A percentile compares a stretch with the other conserved stretches of the same genome.
Evolutionary conservation across 1,140 invertebrate species (phyloP).

Genomic region (Scaptodrosophila lebanonensis): DNA sequence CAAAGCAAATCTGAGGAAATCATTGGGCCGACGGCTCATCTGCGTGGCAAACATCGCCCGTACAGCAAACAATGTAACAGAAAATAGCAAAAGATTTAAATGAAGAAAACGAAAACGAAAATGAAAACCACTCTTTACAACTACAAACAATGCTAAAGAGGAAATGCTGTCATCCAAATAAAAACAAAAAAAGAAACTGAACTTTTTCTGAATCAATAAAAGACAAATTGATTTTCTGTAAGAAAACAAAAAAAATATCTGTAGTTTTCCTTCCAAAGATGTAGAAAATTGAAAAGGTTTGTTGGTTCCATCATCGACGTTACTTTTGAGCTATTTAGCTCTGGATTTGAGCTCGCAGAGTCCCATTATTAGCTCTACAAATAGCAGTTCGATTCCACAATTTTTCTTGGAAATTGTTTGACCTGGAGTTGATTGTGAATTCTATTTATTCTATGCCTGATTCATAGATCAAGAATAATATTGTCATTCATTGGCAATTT

Average conservation of each 20-base stretch:
- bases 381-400: no score
- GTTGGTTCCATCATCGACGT: no score
- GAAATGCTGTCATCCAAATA: conserved; percentile 70
- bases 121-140: conserved; percentile 50
- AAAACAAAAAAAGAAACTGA: conserved; percentile 63
- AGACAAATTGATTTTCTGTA: conserved; percentile 76
- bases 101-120: conserved; percentile 30
- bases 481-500: no score
- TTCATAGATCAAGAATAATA: no score
- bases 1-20: conserved; percentile 9
- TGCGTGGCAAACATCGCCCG: conserved; percentile 18
- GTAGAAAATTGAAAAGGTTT: no score
- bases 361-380: no score
- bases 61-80: conserved; percentile 34
- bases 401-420: no score
- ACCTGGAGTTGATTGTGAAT: no score
- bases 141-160: conserved; percentile 49
- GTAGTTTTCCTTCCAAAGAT: no score
- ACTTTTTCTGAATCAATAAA: conserved; percentile 77
- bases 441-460: no score
- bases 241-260: conserved; percentile 73
- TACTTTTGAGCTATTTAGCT: no score
- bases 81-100: conserved; percentile 64
- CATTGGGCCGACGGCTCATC: neutral
- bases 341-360: no score